phyloP scores from a whole-genome alignment of 2,888 invertebrate species.

The Chrysomela aeneicollis region DNA sequence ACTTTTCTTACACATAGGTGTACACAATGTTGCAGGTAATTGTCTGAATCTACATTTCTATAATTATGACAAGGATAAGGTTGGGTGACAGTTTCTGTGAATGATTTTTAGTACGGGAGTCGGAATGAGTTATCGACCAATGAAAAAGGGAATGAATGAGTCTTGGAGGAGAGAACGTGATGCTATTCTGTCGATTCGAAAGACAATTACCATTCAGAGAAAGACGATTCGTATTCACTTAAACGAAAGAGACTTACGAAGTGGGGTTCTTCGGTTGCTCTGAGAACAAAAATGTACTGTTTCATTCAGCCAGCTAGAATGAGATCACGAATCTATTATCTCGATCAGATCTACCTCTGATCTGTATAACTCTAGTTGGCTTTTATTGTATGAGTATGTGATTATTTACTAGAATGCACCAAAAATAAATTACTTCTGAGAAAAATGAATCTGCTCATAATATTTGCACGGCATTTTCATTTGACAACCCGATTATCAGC shows the following conservation, averaged over 20 bases:
- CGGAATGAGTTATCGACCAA: not conserved
- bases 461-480: no score
- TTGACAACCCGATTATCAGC: no score
- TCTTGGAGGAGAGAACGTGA: conserved; percentile 40
- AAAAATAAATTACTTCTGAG: no score
- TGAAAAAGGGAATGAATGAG: conserved; percentile 30
- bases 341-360: not conserved
- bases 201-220: conserved; percentile 56
- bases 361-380: not conserved
- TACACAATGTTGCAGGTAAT: no score
- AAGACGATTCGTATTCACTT: conserved; percentile 55
- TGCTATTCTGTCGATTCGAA: conserved; percentile 50
- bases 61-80: no score
- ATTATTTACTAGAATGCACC: no score
- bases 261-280: conserved; percentile 25
- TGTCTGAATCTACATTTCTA: no score
- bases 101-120: not conserved
- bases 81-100: no score
- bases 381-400: no score
- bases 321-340: not conserved
- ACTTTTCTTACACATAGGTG: no score
- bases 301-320: not conserved
- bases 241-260: conserved; percentile 50
- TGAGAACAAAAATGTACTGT: not conserved
- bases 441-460: no score